phyloP scores from a whole-genome alignment of 1,140 invertebrate species.

The Drosophila melanica region DNA sequence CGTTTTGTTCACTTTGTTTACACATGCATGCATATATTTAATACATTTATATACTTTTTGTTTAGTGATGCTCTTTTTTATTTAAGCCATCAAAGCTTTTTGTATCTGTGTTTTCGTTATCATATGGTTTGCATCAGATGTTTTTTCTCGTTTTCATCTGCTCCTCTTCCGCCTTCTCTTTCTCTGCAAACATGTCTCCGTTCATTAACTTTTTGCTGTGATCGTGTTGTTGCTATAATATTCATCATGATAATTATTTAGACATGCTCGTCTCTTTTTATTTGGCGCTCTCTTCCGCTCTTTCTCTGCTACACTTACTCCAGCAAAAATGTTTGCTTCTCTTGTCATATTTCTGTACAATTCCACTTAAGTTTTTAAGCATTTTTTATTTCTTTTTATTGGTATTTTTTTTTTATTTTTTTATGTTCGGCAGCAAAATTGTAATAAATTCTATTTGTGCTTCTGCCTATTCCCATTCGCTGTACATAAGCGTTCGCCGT shows the following conservation, averaged over 20 bases:
- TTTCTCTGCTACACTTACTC: conserved; percentile 18
- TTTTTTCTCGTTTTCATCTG: conserved; percentile 42
- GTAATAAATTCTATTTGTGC: conserved; percentile 70
- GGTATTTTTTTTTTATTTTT: conserved; percentile 23
- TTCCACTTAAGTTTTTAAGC: conserved; percentile 58
- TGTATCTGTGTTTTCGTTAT: conserved; percentile 41
- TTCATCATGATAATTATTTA: conserved; percentile 59
- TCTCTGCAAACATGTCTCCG: conserved; percentile 58
- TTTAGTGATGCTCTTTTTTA: not conserved
- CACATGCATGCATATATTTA: conserved; percentile 10
- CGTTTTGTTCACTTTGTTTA: conserved; percentile 26
- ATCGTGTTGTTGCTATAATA: conserved; percentile 16
- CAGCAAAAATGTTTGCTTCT: conserved; percentile 67
- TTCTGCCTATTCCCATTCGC: conserved; percentile 43
- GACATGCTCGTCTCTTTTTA: conserved; percentile 36
- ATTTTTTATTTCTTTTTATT: conserved; percentile 24
- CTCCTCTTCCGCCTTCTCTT: conserved; percentile 5
- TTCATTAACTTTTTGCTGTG: conserved; percentile 53
- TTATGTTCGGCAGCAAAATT: conserved; percentile 53
- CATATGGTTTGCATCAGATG: conserved; percentile 70
- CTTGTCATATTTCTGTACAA: conserved; percentile 50
- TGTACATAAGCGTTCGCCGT: conserved; percentile 32
- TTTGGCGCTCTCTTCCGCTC: conserved; percentile 33
- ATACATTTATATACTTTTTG: not conserved
- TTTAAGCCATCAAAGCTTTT: not conserved